These are phyloP conservation scores for Ginglymostoma cirratum DNA, from an alignment of 2,113 vertebrate genomes.

Conservation along the genomic window DNA sequence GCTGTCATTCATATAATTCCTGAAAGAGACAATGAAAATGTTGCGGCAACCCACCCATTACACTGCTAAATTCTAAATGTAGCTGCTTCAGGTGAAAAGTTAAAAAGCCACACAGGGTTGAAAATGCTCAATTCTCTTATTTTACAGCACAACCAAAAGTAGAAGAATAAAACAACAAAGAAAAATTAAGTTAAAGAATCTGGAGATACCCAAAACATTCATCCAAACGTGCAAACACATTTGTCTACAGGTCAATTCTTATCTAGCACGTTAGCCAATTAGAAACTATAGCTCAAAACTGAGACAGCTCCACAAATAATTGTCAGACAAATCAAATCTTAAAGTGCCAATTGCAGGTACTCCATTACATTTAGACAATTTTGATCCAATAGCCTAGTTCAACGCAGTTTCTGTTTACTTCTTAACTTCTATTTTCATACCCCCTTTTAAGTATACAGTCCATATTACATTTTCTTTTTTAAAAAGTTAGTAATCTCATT, in stretches of 20 bases:
- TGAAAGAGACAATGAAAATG: conserved; percentile 47
- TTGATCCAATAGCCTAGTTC: not conserved
- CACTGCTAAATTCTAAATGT: not conserved
- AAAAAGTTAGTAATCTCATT: not conserved
- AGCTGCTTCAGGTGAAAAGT: not conserved
- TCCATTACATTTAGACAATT: not conserved
- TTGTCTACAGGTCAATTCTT: not conserved
- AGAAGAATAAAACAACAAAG: not conserved
- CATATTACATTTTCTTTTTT: not conserved
- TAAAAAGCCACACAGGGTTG: conserved; percentile 27
- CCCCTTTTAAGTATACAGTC: not conserved
- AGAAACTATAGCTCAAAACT: not conserved
- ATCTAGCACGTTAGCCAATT: not conserved
- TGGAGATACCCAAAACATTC: not conserved
- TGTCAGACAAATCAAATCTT: not conserved
- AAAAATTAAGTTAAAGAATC: not conserved
- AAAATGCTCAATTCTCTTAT: conserved; percentile 27
- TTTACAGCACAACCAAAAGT: not conserved
- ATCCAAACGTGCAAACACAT: not conserved
- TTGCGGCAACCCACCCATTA: conserved; percentile 33
- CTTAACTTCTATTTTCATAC: not conserved
- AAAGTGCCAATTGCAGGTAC: not conserved
- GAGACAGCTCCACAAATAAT: not conserved
- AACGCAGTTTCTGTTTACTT: not conserved
- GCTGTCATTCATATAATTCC: conserved; percentile 86